Evolutionary conservation across 2,888 invertebrate genomes (phyloP).

Genomic region (Eilema sororculum): DNA sequence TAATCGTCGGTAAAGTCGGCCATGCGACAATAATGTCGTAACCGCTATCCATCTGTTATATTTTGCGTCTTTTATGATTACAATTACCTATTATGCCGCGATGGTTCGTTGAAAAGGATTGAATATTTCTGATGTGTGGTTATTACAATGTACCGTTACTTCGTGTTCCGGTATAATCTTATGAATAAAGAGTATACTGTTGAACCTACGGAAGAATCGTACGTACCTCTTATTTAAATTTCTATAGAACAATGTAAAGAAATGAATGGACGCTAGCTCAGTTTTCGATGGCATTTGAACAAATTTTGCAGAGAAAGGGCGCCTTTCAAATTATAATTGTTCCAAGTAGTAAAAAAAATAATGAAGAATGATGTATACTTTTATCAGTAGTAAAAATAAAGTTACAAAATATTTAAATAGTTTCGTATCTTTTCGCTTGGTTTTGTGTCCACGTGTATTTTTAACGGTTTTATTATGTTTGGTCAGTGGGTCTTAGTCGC

Average conservation of each 20-base stretch:
- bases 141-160: not conserved
- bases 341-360: not conserved
- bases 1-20: not conserved
- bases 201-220: too few species aligned
- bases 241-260: not conserved
- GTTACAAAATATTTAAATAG: too few species aligned
- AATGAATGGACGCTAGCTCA: not conserved
- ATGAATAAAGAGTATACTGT: not conserved
- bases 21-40: slow-evolving; percentile 3
- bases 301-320: not conserved
- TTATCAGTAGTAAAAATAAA: too few species aligned
- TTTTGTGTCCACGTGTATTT: too few species aligned
- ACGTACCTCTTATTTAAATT: not conserved
- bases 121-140: not conserved
- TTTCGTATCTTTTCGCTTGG: too few species aligned
- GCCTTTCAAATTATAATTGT: not conserved
- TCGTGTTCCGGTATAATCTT: not conserved
- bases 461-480: too few species aligned
- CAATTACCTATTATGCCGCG: not conserved
- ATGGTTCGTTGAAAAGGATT: not conserved
- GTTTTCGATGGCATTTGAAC: not conserved
- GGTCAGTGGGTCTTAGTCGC: too few species aligned
- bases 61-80: not conserved
- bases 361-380: too few species aligned
- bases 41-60: not conserved